phyloP scores from a whole-genome alignment of 2,888 invertebrate species.

The Patella caerulea region DNA sequence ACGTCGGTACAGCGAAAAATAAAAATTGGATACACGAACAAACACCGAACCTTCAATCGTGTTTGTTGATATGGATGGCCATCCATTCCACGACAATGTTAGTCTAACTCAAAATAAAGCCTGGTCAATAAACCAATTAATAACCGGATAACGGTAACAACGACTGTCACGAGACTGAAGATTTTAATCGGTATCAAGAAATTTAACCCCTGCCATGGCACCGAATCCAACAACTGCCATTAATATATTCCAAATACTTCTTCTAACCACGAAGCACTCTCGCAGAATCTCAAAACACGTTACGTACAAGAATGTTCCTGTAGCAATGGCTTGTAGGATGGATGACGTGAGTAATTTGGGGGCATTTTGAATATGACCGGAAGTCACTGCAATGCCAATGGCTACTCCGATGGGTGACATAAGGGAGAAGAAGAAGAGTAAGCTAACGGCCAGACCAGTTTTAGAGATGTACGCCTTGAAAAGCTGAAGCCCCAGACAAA shows the following conservation, averaged over 20 bases:
- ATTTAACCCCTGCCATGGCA: conserved; percentile 45
- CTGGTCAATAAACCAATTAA: too few species aligned
- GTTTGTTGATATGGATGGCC: too few species aligned
- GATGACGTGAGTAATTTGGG: conserved; percentile 46
- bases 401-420: conserved; percentile 34
- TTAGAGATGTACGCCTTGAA: conserved; percentile 24
- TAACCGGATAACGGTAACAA: too few species aligned
- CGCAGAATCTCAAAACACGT: conserved; percentile 92
- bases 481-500: conserved; percentile 73
- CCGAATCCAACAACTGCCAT: conserved; percentile 51
- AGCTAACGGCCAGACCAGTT: conserved; percentile 11
- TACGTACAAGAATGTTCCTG: conserved; percentile 92
- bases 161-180: too few species aligned
- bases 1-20: too few species aligned
- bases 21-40: too few species aligned
- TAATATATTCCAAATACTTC: conserved; percentile 60
- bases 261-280: not conserved
- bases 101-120: too few species aligned
- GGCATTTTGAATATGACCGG: conserved; percentile 14
- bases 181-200: conserved; percentile 30
- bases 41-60: too few species aligned
- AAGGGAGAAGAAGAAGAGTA: conserved; percentile 28
- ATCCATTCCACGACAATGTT: too few species aligned
- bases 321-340: conserved; percentile 83
- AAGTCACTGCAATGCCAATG: conserved; percentile 31